phyloP scores from a whole-genome alignment of 2,888 invertebrate genomes.

The Odontocolon sp. region DNA sequence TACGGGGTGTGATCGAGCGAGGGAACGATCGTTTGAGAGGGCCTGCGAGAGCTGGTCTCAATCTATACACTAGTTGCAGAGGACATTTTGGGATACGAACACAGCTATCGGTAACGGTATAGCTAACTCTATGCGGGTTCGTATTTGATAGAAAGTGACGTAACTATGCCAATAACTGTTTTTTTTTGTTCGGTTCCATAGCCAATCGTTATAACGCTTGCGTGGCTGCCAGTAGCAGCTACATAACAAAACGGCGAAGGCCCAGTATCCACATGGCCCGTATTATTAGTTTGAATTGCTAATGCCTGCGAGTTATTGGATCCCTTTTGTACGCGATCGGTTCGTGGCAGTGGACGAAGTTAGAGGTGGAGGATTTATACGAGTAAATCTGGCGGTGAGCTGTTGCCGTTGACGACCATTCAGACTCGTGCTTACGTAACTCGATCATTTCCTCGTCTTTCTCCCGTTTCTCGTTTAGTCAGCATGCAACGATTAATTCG shows the following conservation, averaged over 20 bases:
- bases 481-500: slow-evolving; percentile 43
- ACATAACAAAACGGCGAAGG: not conserved
- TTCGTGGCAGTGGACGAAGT: slow-evolving; percentile 46
- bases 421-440: slow-evolving; percentile 49
- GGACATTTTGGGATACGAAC: too few relatives aligned
- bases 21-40: slow-evolving; percentile 29
- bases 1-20: not conserved
- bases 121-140: too few relatives aligned
- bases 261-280: slow-evolving; percentile 39
- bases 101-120: too few relatives aligned
- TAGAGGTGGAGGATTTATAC: slow-evolving; percentile 4
- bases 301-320: slow-evolving; percentile 55
- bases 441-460: slow-evolving; percentile 47
- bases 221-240: not conserved
- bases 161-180: too few relatives aligned
- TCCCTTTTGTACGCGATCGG: slow-evolving; percentile 53
- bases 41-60: not conserved
- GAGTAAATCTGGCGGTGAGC: slow-evolving; percentile 34
- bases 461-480: slow-evolving; percentile 37
- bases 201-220: not conserved
- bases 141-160: too few relatives aligned
- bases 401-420: slow-evolving; percentile 47
- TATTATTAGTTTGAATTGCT: slow-evolving; percentile 59
- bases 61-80: slow-evolving; percentile 17
- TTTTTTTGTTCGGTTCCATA: not conserved